Evolutionary conservation across 2,888 invertebrate genomes (phyloP).

Genomic region (Meandrusa payeni): DNA sequence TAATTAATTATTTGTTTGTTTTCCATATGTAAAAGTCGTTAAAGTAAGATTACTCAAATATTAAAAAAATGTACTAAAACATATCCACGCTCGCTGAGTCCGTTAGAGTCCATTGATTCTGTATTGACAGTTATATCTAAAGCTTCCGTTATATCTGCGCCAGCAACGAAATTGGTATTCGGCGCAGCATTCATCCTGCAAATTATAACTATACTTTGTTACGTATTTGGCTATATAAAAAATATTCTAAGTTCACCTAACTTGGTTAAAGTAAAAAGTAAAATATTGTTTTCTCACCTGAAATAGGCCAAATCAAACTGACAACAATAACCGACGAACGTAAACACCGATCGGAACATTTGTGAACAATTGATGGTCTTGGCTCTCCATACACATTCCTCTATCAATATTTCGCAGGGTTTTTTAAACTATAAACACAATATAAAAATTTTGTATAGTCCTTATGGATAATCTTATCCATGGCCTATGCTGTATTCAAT

Average conservation of each 20-base stretch:
- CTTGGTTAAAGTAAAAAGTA: too few relatives aligned
- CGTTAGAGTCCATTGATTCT: constrained; percentile 31
- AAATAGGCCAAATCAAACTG: constrained; percentile 60
- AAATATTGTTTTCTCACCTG: too few relatives aligned
- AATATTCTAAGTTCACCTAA: too few relatives aligned
- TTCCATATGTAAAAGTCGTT: too few relatives aligned
- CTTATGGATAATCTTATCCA: too few relatives aligned
- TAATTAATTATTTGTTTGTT: too few relatives aligned
- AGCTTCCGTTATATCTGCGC: constrained; percentile 46
- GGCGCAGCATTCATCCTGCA: constrained; percentile 40
- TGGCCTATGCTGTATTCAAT: too few relatives aligned
- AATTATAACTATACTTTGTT: constrained; percentile 13
- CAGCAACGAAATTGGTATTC: constrained; percentile 43
- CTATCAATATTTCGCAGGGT: constrained; percentile 49
- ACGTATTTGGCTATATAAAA: too few relatives aligned
- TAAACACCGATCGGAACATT: constrained; percentile 54
- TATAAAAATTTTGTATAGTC: too few relatives aligned
- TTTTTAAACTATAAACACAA: constrained; percentile 51
- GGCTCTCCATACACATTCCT: constrained; percentile 57
- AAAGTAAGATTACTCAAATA: too few relatives aligned
- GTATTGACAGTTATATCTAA: constrained; percentile 45
- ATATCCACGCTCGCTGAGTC: constrained; percentile 32
- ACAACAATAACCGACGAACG: constrained; percentile 55
- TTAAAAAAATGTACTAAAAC: constrained; percentile 38
- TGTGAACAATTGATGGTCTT: constrained; percentile 43